These are phyloP conservation scores for Cavia porcellus DNA, from an alignment of 2,113 vertebrate genomes.

Conservation along the genomic window DNA sequence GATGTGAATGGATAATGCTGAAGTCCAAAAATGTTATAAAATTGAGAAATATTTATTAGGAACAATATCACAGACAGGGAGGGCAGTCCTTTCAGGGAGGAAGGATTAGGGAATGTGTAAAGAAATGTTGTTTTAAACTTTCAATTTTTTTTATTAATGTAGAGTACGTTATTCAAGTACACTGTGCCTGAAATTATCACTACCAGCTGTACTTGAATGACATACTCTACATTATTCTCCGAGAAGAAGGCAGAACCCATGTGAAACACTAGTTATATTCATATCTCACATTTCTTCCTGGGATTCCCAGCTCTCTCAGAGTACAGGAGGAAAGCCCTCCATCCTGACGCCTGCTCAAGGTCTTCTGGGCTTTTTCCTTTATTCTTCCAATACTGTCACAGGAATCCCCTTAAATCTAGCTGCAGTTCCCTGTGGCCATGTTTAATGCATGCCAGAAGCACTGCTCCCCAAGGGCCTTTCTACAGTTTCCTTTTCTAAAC, in stretches of 20 bases:
- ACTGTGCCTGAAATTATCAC: background rate
- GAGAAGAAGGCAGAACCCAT: background rate
- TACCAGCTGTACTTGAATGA: too few relatives aligned
- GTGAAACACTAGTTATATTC: background rate
- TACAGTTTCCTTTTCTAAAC: background rate
- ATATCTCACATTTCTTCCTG: accelerated
- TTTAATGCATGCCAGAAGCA: background rate
- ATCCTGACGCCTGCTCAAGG: accelerated
- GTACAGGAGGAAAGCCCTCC: background rate
- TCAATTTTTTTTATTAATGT: background rate
- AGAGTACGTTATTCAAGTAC: background rate
- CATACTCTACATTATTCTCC: too few relatives aligned
- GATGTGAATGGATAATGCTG: background rate
- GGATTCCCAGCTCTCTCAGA: background rate
- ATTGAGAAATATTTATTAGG: background rate
- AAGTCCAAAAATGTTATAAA: background rate
- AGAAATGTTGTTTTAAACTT: background rate
- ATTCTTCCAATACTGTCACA: background rate
- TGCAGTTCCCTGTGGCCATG: too few relatives aligned
- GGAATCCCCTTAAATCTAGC: background rate
- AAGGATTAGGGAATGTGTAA: background rate
- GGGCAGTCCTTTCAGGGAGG: background rate
- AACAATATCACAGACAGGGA: background rate
- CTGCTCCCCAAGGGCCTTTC: background rate
- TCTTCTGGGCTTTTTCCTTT: background rate